A percentile compares a stretch with the other conserved stretches of the same genome.
Evolutionary conservation across 1,140 invertebrate species (phyloP).

Genomic region (Heliothis subflexa): DNA sequence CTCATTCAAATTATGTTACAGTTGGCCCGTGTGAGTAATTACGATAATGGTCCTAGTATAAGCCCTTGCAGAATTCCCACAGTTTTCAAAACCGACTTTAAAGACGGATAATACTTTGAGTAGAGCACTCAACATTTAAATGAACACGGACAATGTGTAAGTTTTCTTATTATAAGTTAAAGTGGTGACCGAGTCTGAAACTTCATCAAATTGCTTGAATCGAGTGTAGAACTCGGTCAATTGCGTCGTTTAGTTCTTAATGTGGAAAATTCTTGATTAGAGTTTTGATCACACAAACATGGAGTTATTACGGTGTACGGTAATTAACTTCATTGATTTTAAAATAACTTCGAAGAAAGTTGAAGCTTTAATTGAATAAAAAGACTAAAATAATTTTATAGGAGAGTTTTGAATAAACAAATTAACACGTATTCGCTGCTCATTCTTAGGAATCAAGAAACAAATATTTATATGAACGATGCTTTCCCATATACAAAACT

Average conservation of each 20-base stretch:
- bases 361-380: not conserved
- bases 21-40: slow-evolving; percentile 46
- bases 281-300: not conserved
- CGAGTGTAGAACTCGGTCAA: slow-evolving; percentile 32
- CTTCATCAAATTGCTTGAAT: slow-evolving; percentile 45
- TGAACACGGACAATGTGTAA: slow-evolving; percentile 34
- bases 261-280: slow-evolving; percentile 28
- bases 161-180: slow-evolving; percentile 46
- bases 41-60: slow-evolving; percentile 46
- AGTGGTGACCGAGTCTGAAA: slow-evolving; percentile 38
- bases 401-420: slow-evolving; percentile 1
- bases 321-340: not conserved
- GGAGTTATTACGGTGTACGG: not conserved
- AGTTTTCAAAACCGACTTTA: slow-evolving; percentile 22
- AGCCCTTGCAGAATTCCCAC: slow-evolving; percentile 23
- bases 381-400: not conserved
- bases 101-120: slow-evolving; percentile 16
- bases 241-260: slow-evolving; percentile 34
- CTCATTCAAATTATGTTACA: slow-evolving; percentile 45
- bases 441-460: not conserved
- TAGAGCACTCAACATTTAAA: slow-evolving; percentile 22
- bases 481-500: slow-evolving; percentile 13
- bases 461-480: slow-evolving; percentile 28
- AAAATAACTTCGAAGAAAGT: not conserved
- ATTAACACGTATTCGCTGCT: slow-evolving; percentile 7